Conservation (phyloP, 2,888 invertebrate species). For the Nymphalis c-album region DNA sequence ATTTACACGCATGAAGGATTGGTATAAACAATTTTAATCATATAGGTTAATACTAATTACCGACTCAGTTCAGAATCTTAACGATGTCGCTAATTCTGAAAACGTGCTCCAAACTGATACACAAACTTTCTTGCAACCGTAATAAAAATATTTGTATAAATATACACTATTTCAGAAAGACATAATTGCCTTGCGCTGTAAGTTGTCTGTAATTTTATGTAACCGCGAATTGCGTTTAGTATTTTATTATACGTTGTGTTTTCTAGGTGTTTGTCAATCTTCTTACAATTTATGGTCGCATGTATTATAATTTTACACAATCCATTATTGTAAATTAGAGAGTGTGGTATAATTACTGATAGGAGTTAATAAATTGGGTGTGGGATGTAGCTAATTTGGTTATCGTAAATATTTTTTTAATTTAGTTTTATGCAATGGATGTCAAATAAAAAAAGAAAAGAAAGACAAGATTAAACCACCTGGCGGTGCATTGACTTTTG, state of each 20-base stretch:
- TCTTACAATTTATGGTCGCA: not conserved
- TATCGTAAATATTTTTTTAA: not conserved
- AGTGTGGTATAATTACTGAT: not conserved
- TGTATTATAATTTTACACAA: not conserved
- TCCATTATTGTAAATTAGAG: slow-evolving; percentile 6
- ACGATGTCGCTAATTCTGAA: slow-evolving; percentile 18
- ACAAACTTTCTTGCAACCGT: slow-evolving; percentile 16
- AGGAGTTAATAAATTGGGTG: not conserved
- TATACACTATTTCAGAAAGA: not conserved
- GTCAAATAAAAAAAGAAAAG: not conserved
- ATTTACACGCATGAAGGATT: not conserved
- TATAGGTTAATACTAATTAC: slow-evolving; percentile 15
- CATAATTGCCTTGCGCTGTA: not conserved
- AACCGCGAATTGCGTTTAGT: not conserved
- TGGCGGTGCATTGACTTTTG: too few species aligned
- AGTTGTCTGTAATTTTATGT: not conserved
- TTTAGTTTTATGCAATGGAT: not conserved
- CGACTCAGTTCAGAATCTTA: not conserved
- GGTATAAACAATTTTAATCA: slow-evolving; percentile 11
- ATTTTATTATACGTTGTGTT: too few species aligned
- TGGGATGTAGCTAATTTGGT: not conserved
- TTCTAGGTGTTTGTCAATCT: not conserved
- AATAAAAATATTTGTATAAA: not conserved
- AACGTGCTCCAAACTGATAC: slow-evolving; percentile 15
- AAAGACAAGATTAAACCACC: too few species aligned